Evolutionary conservation across 2,888 invertebrate species (phyloP).

Genomic region (Heliconius erato): DNA sequence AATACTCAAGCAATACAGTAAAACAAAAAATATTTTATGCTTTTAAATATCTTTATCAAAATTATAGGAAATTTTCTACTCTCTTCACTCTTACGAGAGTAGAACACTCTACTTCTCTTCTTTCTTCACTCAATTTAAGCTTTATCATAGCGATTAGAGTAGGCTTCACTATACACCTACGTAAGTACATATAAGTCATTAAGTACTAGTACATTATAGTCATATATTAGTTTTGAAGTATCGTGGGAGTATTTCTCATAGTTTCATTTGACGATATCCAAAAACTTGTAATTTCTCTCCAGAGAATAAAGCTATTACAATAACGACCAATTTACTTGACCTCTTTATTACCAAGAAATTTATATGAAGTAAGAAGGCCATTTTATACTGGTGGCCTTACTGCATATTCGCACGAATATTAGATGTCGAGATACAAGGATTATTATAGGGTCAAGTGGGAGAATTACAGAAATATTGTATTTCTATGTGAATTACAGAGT

Average conservation of each 20-base stretch:
- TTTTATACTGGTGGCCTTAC: constrained; percentile 36
- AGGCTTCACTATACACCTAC: not conserved
- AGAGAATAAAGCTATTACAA: constrained; percentile 52
- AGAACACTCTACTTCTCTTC: too few species aligned
- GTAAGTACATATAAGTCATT: not conserved
- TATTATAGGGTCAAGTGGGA: constrained; percentile 63
- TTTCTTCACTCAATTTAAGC: not conserved
- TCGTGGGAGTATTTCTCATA: constrained; percentile 53
- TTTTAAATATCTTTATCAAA: too few species aligned
- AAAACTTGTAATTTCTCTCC: constrained; percentile 54
- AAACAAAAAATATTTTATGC: too few species aligned
- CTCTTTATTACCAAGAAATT: constrained; percentile 29
- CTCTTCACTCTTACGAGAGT: too few species aligned
- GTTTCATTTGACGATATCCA: constrained; percentile 67
- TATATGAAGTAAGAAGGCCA: constrained; percentile 22
- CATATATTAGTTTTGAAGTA: constrained; percentile 44
- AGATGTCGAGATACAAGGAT: constrained; percentile 62
- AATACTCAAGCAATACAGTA: too few species aligned
- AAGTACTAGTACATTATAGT: not conserved
- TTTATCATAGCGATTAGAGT: not conserved
- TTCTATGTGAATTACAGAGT: constrained; percentile 28
- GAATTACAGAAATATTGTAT: constrained; percentile 43
- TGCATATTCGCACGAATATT: constrained; percentile 75
- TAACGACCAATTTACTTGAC: constrained; percentile 55
- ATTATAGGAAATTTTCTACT: too few species aligned